Conservation (phyloP, 2,113 vertebrate species). For the Accipiter virgatus region DNA sequence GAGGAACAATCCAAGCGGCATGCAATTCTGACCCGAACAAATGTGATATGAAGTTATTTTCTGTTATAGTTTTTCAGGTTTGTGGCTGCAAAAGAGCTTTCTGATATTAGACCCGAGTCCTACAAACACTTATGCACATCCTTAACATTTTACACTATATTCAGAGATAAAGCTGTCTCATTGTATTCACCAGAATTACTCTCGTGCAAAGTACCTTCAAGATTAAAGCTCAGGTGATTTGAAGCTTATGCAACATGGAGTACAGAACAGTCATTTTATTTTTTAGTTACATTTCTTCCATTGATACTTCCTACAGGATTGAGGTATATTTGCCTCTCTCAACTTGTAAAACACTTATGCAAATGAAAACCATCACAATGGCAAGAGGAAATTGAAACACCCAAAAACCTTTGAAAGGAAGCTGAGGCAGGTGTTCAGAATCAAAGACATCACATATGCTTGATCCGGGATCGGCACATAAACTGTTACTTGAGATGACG, state of each 20-base stretch:
- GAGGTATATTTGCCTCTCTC: background rate
- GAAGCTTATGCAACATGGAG: background rate
- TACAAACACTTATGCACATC: background rate
- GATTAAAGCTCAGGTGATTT: background rate
- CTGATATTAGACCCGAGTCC: background rate
- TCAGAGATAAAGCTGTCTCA: background rate
- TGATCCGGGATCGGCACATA: background rate
- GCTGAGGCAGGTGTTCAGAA: constrained; percentile 1
- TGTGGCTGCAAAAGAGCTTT: background rate
- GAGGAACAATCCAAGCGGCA: constrained; percentile 4
- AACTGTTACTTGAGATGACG: background rate
- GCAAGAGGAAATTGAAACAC: background rate
- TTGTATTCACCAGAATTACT: background rate
- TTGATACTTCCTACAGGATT: background rate
- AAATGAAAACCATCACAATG: background rate
- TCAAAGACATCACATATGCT: background rate
- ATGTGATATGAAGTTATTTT: background rate
- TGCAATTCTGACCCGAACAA: constrained; percentile 13
- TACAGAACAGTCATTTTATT: background rate
- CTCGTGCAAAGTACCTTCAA: background rate
- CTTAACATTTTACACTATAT: background rate
- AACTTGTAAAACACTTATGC: background rate
- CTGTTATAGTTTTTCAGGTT: background rate
- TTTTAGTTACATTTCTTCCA: background rate
- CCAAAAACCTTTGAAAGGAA: background rate